A percentile compares a stretch with the other conserved stretches of the same genome.
Evolutionary conservation across 2,113 vertebrate species (phyloP).

Genomic region (Onychorhynchus coronatus): DNA sequence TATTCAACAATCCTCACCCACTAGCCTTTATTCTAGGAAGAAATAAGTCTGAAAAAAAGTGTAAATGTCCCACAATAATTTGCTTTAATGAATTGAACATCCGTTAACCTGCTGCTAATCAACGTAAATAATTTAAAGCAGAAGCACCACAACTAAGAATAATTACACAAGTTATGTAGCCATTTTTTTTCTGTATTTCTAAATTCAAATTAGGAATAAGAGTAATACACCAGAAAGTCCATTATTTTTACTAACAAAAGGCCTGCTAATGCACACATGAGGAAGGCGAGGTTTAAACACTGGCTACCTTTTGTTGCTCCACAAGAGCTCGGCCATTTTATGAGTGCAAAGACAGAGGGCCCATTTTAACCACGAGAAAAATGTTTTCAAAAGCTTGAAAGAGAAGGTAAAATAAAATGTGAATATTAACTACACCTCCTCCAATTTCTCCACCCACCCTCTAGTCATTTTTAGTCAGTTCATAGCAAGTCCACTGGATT

Average conservation of each 20-base stretch:
- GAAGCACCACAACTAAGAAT: fast-evolving
- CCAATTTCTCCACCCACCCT: not conserved
- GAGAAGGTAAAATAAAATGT: not conserved
- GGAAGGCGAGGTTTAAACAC: not conserved
- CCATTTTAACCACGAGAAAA: not conserved
- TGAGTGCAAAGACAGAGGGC: not conserved
- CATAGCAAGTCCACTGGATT: not conserved
- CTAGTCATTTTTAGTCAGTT: not conserved
- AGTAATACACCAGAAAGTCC: not conserved
- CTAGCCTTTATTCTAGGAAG: not conserved
- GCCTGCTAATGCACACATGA: not conserved
- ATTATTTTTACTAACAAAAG: not conserved
- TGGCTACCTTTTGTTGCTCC: not conserved
- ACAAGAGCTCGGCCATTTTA: not conserved
- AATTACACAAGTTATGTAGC: not conserved
- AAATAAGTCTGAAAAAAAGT: not conserved
- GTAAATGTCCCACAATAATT: not conserved
- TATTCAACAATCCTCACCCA: not conserved
- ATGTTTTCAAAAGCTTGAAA: not conserved
- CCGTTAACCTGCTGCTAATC: not conserved
- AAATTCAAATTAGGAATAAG: not conserved
- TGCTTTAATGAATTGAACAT: not conserved
- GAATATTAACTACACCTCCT: not conserved
- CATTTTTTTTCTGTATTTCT: not conserved
- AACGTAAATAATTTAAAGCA: not conserved